These are phyloP conservation scores for Danio jaintianensis DNA, from an alignment of 2,797 vertebrate species.

Conservation along the genomic window DNA sequence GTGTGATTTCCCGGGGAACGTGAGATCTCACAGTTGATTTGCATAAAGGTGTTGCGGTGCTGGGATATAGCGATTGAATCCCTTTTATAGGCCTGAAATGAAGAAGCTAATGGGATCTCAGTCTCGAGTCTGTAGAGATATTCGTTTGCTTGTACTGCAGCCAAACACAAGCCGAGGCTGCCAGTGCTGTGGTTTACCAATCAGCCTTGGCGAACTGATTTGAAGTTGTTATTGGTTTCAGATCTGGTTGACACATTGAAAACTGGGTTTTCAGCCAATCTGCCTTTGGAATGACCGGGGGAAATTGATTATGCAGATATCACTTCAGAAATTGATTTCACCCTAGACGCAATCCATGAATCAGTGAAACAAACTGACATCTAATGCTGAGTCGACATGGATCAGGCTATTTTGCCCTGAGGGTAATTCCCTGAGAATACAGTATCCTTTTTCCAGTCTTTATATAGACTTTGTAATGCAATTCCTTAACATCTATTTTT, in stretches of 20 bases:
- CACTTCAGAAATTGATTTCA: constrained; percentile 33
- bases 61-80: constrained; percentile 2
- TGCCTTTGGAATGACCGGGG: constrained; percentile 17
- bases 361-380: constrained; percentile 31
- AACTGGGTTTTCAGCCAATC: constrained; percentile 26
- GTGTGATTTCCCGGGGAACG: constrained; percentile 2
- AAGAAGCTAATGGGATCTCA: constrained; percentile 25
- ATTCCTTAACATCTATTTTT: constrained; percentile 1
- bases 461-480: constrained; percentile 24
- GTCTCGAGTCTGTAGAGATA: constrained; percentile 30
- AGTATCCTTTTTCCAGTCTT: constrained; percentile 27
- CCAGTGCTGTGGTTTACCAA: constrained; percentile 21
- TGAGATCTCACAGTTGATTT: constrained; percentile 29
- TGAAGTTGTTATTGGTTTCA: constrained; percentile 46
- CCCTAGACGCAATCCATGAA: constrained; percentile 33
- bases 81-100: constrained; percentile 26
- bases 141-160: constrained; percentile 39
- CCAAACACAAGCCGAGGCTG: constrained; percentile 29
- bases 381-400: constrained; percentile 35
- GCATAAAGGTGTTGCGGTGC: constrained; percentile 20
- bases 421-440: constrained; percentile 11
- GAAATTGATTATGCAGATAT: constrained; percentile 38
- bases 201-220: constrained; percentile 30
- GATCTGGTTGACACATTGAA: constrained; percentile 36
- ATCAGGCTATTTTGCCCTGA: constrained; percentile 8